phyloP scores from a whole-genome alignment of 2,797 vertebrate genomes.

The Octomys mimax region DNA sequence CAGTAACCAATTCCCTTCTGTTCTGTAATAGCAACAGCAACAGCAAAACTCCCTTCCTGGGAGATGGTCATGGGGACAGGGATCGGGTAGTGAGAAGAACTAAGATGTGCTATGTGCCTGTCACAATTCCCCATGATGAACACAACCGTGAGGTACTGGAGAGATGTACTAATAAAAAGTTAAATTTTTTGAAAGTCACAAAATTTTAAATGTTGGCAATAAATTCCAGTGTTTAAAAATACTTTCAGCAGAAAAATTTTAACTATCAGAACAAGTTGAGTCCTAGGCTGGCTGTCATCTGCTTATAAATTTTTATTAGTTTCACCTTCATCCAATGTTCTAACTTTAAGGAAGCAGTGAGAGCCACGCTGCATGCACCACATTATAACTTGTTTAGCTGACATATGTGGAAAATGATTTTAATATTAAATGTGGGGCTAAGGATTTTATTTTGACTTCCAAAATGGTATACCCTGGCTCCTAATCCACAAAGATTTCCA shows the following conservation, averaged over 20 bases:
- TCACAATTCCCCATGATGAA: not conserved
- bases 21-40: not conserved
- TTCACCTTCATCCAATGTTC: constrained; percentile 7
- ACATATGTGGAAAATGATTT: constrained; percentile 1
- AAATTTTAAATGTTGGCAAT: not conserved
- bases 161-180: not conserved
- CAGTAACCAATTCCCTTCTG: not conserved
- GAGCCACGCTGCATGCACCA: not conserved
- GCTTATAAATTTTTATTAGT: not conserved
- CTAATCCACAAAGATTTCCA: constrained; percentile 62
- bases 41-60: not conserved
- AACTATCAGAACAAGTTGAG: not conserved
- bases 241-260: not conserved
- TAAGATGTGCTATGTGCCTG: not conserved
- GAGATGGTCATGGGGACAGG: accelerated
- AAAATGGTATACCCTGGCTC: not conserved
- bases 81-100: not conserved
- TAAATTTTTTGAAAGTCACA: not conserved
- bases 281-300: not conserved
- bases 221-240: constrained; percentile 7
- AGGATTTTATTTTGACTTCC: constrained; percentile 40
- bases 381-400: not conserved
- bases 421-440: not conserved
- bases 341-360: not conserved
- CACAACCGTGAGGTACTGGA: not conserved